phyloP scores from a whole-genome alignment of 2,797 vertebrate species.

The Notolepis coatsorum region DNA sequence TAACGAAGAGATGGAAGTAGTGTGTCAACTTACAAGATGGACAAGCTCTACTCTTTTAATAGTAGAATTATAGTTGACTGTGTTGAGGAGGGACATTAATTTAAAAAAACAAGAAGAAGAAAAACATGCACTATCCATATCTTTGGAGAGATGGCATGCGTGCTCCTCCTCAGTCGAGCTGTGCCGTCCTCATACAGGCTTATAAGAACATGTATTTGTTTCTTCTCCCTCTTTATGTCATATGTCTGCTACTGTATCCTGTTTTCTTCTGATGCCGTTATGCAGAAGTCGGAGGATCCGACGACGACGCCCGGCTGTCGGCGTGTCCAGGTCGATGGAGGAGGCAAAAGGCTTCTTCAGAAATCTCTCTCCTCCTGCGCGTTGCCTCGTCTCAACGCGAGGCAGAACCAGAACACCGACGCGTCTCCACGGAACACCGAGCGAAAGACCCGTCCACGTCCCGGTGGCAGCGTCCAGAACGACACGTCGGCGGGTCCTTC shows the following conservation, averaged over 20 bases:
- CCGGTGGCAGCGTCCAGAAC: constrained; percentile 53
- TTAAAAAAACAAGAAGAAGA: constrained; percentile 42
- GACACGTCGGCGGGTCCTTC: constrained; percentile 57
- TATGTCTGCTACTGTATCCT: constrained; percentile 88
- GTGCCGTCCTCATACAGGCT: constrained; percentile 83
- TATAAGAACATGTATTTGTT: constrained; percentile 83
- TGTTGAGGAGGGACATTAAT: constrained; percentile 18
- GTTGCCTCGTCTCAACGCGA: constrained; percentile 32
- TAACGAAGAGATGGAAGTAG: constrained; percentile 34
- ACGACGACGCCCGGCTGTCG: constrained; percentile 75
- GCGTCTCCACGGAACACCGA: constrained; percentile 35
- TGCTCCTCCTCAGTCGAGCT: constrained; percentile 84
- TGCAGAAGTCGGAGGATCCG: constrained; percentile 73
- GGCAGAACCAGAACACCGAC: constrained; percentile 30
- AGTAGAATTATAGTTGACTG: background rate
- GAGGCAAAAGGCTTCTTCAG: constrained; percentile 83
- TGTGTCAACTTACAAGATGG: background rate
- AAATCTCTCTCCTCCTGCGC: constrained; percentile 80
- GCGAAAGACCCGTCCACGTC: constrained; percentile 29
- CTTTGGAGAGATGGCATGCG: constrained; percentile 91
- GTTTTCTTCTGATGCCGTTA: constrained; percentile 78
- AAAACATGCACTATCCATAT: constrained; percentile 73
- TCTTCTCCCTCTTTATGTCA: constrained; percentile 85
- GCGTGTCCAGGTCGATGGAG: constrained; percentile 59
- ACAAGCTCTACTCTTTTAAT: constrained; percentile 9